These are phyloP conservation scores for Platysteira castanea DNA, from an alignment of 2,113 vertebrate genomes.

Conservation along the genomic window DNA sequence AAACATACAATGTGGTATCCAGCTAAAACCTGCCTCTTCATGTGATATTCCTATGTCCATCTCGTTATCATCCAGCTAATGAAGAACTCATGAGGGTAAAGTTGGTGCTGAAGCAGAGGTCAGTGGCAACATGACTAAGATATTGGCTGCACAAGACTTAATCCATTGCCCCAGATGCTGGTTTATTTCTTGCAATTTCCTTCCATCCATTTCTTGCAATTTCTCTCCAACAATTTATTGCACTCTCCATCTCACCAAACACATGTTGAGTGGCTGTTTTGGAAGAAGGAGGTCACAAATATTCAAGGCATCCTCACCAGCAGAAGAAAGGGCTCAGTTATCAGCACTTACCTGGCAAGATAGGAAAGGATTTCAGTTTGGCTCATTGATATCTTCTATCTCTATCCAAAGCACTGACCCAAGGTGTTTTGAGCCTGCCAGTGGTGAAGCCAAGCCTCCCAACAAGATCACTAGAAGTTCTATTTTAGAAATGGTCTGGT, in stretches of 20 bases:
- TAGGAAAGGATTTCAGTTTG: not conserved
- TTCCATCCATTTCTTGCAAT: not conserved
- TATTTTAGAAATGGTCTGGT: not conserved
- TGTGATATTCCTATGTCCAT: rapidly evolving
- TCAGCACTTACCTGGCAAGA: not conserved
- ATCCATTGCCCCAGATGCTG: not conserved
- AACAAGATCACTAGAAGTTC: not conserved
- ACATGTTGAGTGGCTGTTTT: not conserved
- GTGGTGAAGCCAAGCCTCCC: not conserved
- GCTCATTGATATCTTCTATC: not conserved
- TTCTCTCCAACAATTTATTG: not conserved
- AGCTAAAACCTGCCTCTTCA: not conserved
- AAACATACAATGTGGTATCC: not conserved
- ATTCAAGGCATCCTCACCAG: not conserved
- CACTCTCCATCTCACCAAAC: not conserved
- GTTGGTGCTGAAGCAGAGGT: not conserved
- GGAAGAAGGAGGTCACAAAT: not conserved
- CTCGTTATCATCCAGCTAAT: not conserved
- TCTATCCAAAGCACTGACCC: not conserved
- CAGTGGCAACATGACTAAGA: not conserved
- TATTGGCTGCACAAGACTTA: not conserved
- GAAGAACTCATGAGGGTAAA: not conserved
- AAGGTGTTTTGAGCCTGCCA: not conserved
- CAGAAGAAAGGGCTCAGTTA: not conserved
- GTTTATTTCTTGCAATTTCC: not conserved